These are phyloP conservation scores for Mesocentrotus franciscanus DNA, from an alignment of 53 echinoderm and acorn worm genomes.

Conservation along the genomic window DNA sequence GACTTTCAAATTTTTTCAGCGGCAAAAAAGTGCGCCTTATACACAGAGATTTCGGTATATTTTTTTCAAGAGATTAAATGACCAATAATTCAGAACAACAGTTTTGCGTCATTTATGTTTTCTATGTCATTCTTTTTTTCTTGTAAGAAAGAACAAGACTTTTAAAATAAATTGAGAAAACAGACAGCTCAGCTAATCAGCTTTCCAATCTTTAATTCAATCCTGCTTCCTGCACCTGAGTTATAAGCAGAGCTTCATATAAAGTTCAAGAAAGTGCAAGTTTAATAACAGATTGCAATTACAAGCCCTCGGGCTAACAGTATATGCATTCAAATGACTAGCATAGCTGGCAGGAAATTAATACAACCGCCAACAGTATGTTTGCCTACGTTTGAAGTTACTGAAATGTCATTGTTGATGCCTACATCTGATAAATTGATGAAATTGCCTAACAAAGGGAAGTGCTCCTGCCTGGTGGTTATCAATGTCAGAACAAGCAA, in stretches of 20 bases:
- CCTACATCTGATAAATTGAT: slow-evolving; percentile 11
- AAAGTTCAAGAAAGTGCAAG: slow-evolving; percentile 15
- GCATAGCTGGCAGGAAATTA: slow-evolving; percentile 29
- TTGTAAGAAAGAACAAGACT: not conserved
- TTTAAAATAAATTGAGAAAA: not conserved
- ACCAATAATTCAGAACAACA: not conserved
- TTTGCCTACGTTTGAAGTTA: not conserved
- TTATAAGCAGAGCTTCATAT: not conserved
- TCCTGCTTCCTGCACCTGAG: not conserved
- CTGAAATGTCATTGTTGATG: slow-evolving; percentile 7
- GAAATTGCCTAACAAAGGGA: slow-evolving; percentile 4
- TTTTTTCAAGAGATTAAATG: too few species aligned
- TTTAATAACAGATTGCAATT: slow-evolving; percentile 8
- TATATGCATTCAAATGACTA: not conserved
- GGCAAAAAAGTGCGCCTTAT: too few species aligned
- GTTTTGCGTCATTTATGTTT: not conserved
- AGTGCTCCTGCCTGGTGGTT: not conserved
- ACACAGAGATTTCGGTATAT: too few species aligned
- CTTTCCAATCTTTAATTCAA: not conserved
- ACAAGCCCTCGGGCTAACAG: slow-evolving; percentile 10
- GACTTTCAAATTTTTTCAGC: too few species aligned
- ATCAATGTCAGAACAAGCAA: not conserved
- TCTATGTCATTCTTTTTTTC: not conserved
- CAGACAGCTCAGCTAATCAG: not conserved
- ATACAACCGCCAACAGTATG: not conserved